Percentiles rank a stretch among this genome's conserved stretches.
These are phyloP conservation scores for Empidonax traillii DNA, from an alignment of 2,113 vertebrate species.

Conservation along the genomic window DNA sequence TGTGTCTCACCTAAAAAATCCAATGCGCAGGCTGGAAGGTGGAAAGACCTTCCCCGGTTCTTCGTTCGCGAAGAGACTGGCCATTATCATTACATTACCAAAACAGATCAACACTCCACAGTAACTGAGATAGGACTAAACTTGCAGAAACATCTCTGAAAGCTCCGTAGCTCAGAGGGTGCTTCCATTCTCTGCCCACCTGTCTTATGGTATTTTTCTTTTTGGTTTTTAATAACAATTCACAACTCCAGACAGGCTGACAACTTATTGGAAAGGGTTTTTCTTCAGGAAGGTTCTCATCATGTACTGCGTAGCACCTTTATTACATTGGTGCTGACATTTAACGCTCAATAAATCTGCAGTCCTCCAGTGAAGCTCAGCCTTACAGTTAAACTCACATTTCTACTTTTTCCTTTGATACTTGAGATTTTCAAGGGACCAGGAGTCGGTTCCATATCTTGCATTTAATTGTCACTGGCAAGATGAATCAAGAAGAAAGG, in stretches of 20 bases:
- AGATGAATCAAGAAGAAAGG: not conserved
- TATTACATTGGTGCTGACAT: constrained; percentile 69
- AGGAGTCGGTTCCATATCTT: not conserved
- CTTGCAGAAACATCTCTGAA: constrained; percentile 1
- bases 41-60: too few species aligned
- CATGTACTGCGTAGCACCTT: constrained; percentile 45
- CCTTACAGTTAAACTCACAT: constrained; percentile 10
- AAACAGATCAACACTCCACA: not conserved
- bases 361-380: constrained; percentile 16
- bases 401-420: constrained; percentile 36
- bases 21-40: too few species aligned
- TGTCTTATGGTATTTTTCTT: not conserved
- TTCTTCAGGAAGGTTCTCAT: constrained; percentile 66
- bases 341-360: constrained; percentile 68
- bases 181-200: not conserved
- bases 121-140: rapidly evolving
- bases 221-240: constrained; percentile 34
- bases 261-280: constrained; percentile 64
- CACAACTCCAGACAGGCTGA: constrained; percentile 50
- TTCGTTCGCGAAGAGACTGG: too few species aligned
- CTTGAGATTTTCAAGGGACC: not conserved
- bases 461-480: not conserved
- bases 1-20: too few species aligned
- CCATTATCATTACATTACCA: too few species aligned
- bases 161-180: constrained; percentile 24